Percentiles rank a stretch among this genome's conserved stretches.
These are phyloP conservation scores for Oreotragus oreotragus DNA, from an alignment of 2,113 vertebrate species.

Conservation along the genomic window DNA sequence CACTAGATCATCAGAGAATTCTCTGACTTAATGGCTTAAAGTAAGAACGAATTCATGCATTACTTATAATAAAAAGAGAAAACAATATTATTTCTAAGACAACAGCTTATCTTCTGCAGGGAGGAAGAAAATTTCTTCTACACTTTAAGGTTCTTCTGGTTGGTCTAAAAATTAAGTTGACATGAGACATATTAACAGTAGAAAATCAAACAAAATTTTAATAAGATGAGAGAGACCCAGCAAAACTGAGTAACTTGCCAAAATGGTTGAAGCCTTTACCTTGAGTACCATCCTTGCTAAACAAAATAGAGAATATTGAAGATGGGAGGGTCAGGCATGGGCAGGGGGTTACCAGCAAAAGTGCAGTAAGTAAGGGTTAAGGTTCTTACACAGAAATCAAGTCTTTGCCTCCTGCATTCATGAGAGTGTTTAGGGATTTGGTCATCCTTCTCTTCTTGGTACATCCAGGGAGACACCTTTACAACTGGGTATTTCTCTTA, in stretches of 20 bases:
- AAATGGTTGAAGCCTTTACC: neutral
- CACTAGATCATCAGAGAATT: neutral
- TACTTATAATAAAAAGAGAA: neutral
- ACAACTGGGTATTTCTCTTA: neutral
- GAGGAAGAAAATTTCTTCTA: neutral
- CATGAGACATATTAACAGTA: neutral
- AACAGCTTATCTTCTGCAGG: neutral
- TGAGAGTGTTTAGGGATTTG: neutral
- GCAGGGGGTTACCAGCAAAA: accelerated
- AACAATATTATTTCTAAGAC: neutral
- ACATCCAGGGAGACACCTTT: neutral
- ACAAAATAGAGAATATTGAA: neutral
- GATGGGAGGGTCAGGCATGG: neutral
- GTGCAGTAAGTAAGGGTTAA: neutral
- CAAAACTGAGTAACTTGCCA: neutral
- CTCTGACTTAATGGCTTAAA: neutral
- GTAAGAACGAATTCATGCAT: neutral
- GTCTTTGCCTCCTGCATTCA: neutral
- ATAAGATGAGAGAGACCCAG: neutral
- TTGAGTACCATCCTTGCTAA: neutral
- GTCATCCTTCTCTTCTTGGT: neutral
- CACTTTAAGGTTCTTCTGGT: neutral
- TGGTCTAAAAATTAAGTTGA: neutral
- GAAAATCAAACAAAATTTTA: neutral
- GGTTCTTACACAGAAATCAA: neutral